phyloP scores from a whole-genome alignment of 2,113 vertebrate species.

The Ivindomyrus marchei region DNA sequence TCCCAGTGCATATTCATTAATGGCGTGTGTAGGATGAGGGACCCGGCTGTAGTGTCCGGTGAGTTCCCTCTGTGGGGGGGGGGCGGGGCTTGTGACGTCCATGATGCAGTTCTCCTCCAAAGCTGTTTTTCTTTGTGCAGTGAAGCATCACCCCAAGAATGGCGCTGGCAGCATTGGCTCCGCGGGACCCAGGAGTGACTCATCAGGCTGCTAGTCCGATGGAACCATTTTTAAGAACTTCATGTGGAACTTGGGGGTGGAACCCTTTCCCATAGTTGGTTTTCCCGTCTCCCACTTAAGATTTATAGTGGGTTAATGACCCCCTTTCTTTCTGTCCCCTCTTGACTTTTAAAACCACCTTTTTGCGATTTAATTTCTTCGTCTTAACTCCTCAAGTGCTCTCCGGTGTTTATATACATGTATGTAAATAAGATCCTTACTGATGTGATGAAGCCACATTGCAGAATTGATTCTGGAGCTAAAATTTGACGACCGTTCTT shows the following conservation, averaged over 20 bases:
- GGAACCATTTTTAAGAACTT: conserved; percentile 15
- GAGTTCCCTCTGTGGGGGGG: not conserved
- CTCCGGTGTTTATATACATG: not conserved
- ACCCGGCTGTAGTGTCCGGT: not conserved
- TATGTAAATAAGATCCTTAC: not conserved
- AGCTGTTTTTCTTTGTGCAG: not conserved
- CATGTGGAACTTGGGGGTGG: not conserved
- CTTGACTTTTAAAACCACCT: conserved; percentile 15
- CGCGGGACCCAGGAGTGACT: not conserved
- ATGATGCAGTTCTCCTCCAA: not conserved
- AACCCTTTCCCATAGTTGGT: not conserved
- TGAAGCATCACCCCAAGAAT: not conserved
- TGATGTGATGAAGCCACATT: not conserved
- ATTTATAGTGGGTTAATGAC: not conserved
- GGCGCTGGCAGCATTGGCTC: not conserved
- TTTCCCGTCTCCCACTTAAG: not conserved
- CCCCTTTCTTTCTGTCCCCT: not conserved
- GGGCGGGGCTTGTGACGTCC: not conserved
- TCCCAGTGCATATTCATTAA: not conserved
- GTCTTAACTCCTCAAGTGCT: not conserved
- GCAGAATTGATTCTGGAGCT: not conserved
- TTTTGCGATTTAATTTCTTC: not conserved
- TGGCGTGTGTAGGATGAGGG: not conserved
- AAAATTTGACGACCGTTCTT: not conserved
- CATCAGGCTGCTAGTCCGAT: not conserved